phyloP scores from a whole-genome alignment of 2,797 vertebrate genomes.

The Lagorchestes hirsutus region DNA sequence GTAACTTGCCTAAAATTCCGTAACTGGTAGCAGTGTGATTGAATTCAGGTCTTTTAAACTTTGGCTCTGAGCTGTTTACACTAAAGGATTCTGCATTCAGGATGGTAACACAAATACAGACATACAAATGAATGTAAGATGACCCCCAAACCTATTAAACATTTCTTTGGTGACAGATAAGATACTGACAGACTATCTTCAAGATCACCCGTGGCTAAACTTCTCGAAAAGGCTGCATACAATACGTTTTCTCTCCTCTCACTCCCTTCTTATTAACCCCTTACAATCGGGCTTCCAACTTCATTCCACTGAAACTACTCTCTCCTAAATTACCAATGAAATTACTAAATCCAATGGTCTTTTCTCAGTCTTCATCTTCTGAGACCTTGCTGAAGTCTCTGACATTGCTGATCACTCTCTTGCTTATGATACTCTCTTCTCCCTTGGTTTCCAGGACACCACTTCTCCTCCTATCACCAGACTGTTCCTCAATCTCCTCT shows the following conservation, averaged over 20 bases:
- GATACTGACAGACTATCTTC: background rate
- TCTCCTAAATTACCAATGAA: background rate
- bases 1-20: background rate
- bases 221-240: background rate
- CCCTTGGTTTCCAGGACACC: background rate
- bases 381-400: background rate
- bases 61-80: background rate
- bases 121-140: background rate
- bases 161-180: background rate
- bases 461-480: background rate
- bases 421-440: background rate
- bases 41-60: background rate
- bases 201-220: background rate
- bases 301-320: background rate
- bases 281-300: background rate
- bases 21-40: background rate
- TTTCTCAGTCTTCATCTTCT: background rate
- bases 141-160: background rate
- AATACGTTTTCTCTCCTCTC: background rate
- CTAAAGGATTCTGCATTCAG: background rate
- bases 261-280: background rate
- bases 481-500: background rate
- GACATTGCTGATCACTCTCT: background rate
- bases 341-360: background rate
- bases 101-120: background rate